Conservation (phyloP, 2,888 invertebrate species). For the Lepetodrilus schrolli region DNA sequence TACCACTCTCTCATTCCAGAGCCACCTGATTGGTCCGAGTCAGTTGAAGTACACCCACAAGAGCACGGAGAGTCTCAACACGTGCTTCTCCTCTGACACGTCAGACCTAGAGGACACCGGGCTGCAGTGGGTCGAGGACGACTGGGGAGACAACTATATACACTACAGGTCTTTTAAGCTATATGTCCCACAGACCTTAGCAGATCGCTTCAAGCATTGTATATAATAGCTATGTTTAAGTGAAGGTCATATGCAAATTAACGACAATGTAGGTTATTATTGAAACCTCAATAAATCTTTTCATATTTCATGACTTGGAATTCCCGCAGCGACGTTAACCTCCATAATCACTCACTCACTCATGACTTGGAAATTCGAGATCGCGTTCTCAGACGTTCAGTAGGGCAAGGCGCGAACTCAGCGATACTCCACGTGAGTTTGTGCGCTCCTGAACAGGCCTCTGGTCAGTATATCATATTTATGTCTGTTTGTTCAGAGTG, state of each 20-base stretch:
- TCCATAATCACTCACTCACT: background rate
- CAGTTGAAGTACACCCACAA: conserved; percentile 10
- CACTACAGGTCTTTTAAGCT: conserved; percentile 63
- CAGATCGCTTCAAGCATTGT: too few species aligned
- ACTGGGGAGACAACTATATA: conserved; percentile 60
- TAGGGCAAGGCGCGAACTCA: too few species aligned
- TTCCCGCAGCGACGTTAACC: background rate
- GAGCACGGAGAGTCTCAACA: conserved; percentile 29
- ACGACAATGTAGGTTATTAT: too few species aligned
- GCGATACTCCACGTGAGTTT: too few species aligned
- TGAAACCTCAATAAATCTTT: too few species aligned
- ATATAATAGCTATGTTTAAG: too few species aligned
- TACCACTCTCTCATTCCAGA: conserved; percentile 42
- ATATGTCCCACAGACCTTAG: too few species aligned
- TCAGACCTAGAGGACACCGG: conserved; percentile 49
- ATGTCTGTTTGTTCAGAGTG: conserved; percentile 4
- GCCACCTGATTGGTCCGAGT: conserved; percentile 42
- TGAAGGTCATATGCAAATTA: background rate
- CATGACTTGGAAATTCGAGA: background rate
- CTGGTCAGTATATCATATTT: too few species aligned
- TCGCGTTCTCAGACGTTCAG: too few species aligned
- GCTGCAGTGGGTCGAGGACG: conserved; percentile 61
- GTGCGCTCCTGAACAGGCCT: too few species aligned
- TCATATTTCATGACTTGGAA: background rate
- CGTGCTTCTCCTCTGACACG: conserved; percentile 30